phyloP scores from a whole-genome alignment of 2,888 invertebrate species.

The Trachelus iudaicus region DNA sequence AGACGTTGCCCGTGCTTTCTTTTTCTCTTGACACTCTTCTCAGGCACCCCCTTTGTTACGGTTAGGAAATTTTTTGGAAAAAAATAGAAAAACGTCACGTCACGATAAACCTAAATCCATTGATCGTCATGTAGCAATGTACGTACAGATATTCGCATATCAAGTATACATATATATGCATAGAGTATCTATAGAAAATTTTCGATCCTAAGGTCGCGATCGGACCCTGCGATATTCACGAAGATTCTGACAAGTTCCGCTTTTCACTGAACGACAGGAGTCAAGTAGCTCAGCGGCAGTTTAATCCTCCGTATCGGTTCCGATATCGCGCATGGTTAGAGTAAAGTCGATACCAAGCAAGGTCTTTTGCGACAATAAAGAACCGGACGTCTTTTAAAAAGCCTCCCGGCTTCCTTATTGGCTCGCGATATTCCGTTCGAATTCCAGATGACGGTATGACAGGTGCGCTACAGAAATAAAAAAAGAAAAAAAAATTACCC shows the following conservation, averaged over 20 bases:
- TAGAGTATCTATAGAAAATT: neutral
- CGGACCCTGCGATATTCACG: neutral
- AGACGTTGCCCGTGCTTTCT: neutral
- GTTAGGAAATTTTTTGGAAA: neutral
- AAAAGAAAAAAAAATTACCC: neutral
- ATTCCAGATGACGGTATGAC: neutral
- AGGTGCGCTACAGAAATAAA: neutral
- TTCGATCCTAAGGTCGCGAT: neutral
- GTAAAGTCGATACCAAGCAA: neutral
- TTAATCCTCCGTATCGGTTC: conserved; percentile 9
- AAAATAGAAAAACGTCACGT: neutral
- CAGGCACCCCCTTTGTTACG: neutral
- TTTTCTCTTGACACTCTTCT: no score
- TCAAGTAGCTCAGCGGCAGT: conserved; percentile 11
- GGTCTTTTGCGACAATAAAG: neutral
- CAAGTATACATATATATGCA: neutral
- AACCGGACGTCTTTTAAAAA: neutral
- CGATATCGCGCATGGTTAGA: neutral
- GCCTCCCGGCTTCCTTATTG: neutral
- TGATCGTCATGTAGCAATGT: neutral
- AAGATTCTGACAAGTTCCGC: neutral
- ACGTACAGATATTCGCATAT: no score
- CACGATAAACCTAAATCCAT: neutral
- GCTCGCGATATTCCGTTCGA: neutral
- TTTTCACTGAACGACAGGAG: neutral